Base-by-base conservation (phyloP, 1,140 invertebrate genomes). In the Acromyrmex heyeri region DNA sequence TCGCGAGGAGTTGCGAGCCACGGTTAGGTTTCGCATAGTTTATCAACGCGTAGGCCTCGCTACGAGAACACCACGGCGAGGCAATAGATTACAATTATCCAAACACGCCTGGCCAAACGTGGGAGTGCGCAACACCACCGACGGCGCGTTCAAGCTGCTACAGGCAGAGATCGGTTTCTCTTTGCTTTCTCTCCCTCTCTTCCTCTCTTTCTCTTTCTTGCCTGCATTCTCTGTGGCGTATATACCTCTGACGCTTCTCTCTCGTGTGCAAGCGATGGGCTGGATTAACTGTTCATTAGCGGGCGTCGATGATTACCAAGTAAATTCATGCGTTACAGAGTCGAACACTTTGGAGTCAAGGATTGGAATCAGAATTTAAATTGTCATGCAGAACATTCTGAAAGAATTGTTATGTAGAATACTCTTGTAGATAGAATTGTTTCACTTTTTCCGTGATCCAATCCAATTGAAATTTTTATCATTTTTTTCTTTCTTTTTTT, bases 61-160 rank as follows among this genome's bases (percentile, higher is more conserved):
- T 87, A 91, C 64, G 85, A 70, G 83, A 90, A 92, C 91, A 91
- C 87, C 73, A 75, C 55, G 88, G 73, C 79, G 62, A 88, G 85
- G 92, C 92, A 91, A 93, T 93, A 93, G 92, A 93, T 93, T 93
- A 93, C 92, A 93, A 93, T 93, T 93, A 93, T 92, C 91, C 91
- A 90, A 91, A 93, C 92, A 92, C 91, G 89, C 90, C 87, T 86
- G 65, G 85, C 65, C 75, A 88, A 90, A 91, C 91, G 91, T 92
- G 91, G 91, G 90, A 92, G 90, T 92, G 81, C 61, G 76, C 87
- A 73, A 67, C 81, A 77, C 76, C 30, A 77, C 72, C 30, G 55
- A 73, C 86, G 87, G 77, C 75, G 72, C 65, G 50, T 30, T 88
- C 55, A 59, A 70, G 72, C 69, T 78, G 62, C 69, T 87, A 21